A percentile compares a stretch with the other conserved stretches of the same genome.
These are phyloP conservation scores for Sialis fuliginosa DNA, from an alignment of 2,888 invertebrate species.

Conservation along the genomic window DNA sequence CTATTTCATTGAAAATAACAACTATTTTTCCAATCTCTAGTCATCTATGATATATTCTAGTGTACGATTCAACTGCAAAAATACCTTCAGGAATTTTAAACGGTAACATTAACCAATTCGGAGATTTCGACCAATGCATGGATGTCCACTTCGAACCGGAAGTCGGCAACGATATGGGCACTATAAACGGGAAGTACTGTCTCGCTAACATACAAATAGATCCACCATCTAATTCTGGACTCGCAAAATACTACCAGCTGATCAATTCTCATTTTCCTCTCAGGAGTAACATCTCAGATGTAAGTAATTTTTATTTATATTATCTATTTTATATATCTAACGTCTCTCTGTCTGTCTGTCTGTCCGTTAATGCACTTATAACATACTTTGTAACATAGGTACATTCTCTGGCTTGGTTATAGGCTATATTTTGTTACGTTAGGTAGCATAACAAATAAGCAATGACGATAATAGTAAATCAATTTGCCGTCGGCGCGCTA, in stretches of 20 bases:
- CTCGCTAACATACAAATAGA: conserved; percentile 41
- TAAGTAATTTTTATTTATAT: conserved; percentile 25
- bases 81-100: conserved; percentile 24
- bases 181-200: conserved; percentile 38
- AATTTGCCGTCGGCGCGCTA: too few relatives aligned
- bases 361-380: too few relatives aligned
- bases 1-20: too few relatives aligned
- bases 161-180: neutral
- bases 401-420: too few relatives aligned
- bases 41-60: conserved; percentile 12
- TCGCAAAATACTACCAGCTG: conserved; percentile 27
- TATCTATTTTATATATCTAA: too few relatives aligned
- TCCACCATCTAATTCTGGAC: conserved; percentile 24
- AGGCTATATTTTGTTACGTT: too few relatives aligned
- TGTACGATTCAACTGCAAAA: conserved; percentile 27
- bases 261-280: conserved; percentile 43
- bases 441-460: too few relatives aligned
- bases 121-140: conserved; percentile 25
- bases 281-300: conserved; percentile 44
- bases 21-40: too few relatives aligned
- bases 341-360: too few relatives aligned
- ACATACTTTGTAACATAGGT: too few relatives aligned
- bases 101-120: conserved; percentile 25
- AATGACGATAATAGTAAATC: too few relatives aligned
- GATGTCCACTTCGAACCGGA: conserved; percentile 10